Conservation (phyloP, 1,140 invertebrate species). For the Zelostemma sp. region DNA sequence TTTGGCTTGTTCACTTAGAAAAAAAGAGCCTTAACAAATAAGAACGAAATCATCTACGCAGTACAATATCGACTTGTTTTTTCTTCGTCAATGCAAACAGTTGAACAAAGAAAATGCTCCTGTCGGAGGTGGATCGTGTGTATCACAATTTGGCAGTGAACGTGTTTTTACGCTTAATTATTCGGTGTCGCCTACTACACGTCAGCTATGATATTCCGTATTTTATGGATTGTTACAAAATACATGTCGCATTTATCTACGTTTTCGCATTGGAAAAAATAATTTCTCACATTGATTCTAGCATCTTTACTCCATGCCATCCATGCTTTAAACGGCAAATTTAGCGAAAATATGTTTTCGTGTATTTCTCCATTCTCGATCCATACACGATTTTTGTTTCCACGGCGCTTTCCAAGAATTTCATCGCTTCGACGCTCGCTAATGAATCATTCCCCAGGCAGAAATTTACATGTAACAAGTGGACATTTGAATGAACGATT, state of each 20-base stretch:
- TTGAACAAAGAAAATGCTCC: conserved; percentile 54
- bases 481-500: too few relatives aligned
- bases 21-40: too few relatives aligned
- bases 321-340: conserved; percentile 19
- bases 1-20: too few relatives aligned
- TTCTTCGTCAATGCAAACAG: conserved; percentile 50
- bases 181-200: conserved; percentile 26
- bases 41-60: too few relatives aligned
- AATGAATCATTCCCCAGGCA: too few relatives aligned
- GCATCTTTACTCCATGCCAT: conserved; percentile 8
- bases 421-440: too few relatives aligned
- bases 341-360: conserved; percentile 4
- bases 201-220: conserved; percentile 28
- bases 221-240: conserved; percentile 36
- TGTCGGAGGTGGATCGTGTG: conserved; percentile 56
- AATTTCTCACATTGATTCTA: conserved; percentile 44
- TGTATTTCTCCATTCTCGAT: too few relatives aligned
- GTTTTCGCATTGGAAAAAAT: conserved; percentile 47
- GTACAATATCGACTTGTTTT: too few relatives aligned
- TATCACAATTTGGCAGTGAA: conserved; percentile 70
- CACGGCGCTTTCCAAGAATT: too few relatives aligned
- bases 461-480: too few relatives aligned
- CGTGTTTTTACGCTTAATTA: conserved; percentile 40
- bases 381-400: too few relatives aligned
- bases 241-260: conserved; percentile 27